phyloP scores from a whole-genome alignment of 2,113 vertebrate species.

The Nipponia nippon region DNA sequence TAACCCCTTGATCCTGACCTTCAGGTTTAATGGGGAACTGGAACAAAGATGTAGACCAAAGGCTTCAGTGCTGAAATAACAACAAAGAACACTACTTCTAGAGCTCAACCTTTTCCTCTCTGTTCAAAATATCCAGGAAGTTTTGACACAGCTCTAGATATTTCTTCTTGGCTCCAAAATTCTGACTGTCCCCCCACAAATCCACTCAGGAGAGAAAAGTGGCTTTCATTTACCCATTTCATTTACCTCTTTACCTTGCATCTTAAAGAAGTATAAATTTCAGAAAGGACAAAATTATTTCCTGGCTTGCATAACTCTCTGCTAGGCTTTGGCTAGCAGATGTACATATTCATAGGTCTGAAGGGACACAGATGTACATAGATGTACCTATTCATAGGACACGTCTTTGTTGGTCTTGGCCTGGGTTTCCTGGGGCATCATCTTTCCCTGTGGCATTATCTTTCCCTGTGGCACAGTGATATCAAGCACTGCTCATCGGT shows the following conservation, averaged over 20 bases:
- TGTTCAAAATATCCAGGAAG: not conserved
- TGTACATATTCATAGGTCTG: not conserved
- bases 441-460: not conserved
- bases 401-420: not conserved
- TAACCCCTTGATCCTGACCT: slow-evolving; percentile 44
- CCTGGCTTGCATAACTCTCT: not conserved
- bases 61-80: not conserved
- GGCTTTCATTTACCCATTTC: not conserved
- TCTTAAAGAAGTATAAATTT: not conserved
- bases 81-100: not conserved
- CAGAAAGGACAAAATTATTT: not conserved
- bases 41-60: slow-evolving; percentile 17
- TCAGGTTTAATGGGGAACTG: slow-evolving; percentile 13
- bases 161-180: not conserved
- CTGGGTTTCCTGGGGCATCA: not conserved
- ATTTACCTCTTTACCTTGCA: not conserved
- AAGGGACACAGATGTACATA: not conserved
- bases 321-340: not conserved
- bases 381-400: not conserved
- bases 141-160: not conserved
- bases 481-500: not conserved
- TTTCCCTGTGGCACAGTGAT: not conserved
- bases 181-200: not conserved
- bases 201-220: not conserved
- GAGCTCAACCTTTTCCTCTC: not conserved